Evolutionary conservation across 2,113 vertebrate species (phyloP), one percentile per base, ranked within the genome.

Genomic region (Corythornis cristatus): DNA sequence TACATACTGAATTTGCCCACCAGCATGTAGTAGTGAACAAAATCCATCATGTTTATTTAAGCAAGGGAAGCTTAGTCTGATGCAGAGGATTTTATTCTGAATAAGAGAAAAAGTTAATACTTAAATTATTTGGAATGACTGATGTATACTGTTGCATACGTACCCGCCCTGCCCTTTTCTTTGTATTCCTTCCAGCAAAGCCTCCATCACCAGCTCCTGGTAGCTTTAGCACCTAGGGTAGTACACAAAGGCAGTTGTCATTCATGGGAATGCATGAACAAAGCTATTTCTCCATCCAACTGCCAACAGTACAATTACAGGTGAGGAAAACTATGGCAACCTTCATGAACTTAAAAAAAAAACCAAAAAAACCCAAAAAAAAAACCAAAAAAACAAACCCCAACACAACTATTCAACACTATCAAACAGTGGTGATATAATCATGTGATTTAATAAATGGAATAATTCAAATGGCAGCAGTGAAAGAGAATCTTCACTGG

Each of bases 161-260:
- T 96, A 98, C 98, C 98, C 88, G 15, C 93, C 96, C 62, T 37
- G 96, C 26, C 86, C 94, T 35, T 51, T 96, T 45, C 91, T 97
- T 13, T 98, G 95, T 93, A 98, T 97, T 90, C 96, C 96, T 95
- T 98, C 97, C 96, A 98, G 95, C 88, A 98, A 94, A 80, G 98
- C 97, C 93, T 98, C 98, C 98, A 98, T 98, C 33, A 6, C 80
- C 67, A 92, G 93, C 86, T 94, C 86, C 64, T 22, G 15, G 75
- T 83, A 64, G 84, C 17, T 88, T 61, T 58, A 91, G 90, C 68
- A 93, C 84, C 95, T 86, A 82, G 73, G 31, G 43, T 92, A 90
- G 23, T 2, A 78, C 78, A 78, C 45, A 70, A 57, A 68, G 81
- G 62, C 43, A 87, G 35, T 3, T 5, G 26, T 93, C 83, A 86